Conservation (phyloP, 2,797 vertebrate species). For the Helicolenus hilgendorfi region DNA sequence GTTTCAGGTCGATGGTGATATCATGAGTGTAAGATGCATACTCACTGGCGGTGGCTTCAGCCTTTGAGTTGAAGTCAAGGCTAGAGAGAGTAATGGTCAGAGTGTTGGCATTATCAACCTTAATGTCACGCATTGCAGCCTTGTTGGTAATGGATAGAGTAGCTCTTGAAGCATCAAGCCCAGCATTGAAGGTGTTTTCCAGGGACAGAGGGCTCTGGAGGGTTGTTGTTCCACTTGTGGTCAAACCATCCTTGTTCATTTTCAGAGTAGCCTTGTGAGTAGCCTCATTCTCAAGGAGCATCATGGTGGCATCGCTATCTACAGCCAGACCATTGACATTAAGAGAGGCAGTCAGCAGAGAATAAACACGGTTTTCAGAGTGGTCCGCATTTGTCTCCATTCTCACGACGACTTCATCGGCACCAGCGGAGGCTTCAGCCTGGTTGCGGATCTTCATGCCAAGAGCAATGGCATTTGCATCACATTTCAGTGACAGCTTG, state of each 20-base stretch:
- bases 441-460: slow-evolving; percentile 88
- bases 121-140: slow-evolving; percentile 88
- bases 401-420: slow-evolving; percentile 85
- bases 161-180: slow-evolving; percentile 88
- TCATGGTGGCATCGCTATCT: slow-evolving; percentile 89
- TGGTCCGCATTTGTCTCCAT: slow-evolving; percentile 90
- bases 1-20: slow-evolving; percentile 90
- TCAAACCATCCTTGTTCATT: slow-evolving; percentile 90
- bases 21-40: slow-evolving; percentile 91
- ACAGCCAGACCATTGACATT: slow-evolving; percentile 90
- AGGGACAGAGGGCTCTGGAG: slow-evolving; percentile 91
- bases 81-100: slow-evolving; percentile 89
- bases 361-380: slow-evolving; percentile 85
- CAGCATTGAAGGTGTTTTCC: slow-evolving; percentile 91
- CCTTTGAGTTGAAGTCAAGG: slow-evolving; percentile 90
- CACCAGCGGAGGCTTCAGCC: slow-evolving; percentile 89
- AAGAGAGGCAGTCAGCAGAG: slow-evolving; percentile 89
- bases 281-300: slow-evolving; percentile 88
- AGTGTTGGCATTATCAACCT: slow-evolving; percentile 90
- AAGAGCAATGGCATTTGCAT: slow-evolving; percentile 87
- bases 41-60: slow-evolving; percentile 86
- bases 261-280: slow-evolving; percentile 91
- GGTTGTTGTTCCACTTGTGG: slow-evolving; percentile 90
- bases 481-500: slow-evolving; percentile 90
- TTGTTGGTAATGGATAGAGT: slow-evolving; percentile 89